phyloP scores from a whole-genome alignment of 53 echinoderm and acorn worm genomes.

The Holothuria scabra region DNA sequence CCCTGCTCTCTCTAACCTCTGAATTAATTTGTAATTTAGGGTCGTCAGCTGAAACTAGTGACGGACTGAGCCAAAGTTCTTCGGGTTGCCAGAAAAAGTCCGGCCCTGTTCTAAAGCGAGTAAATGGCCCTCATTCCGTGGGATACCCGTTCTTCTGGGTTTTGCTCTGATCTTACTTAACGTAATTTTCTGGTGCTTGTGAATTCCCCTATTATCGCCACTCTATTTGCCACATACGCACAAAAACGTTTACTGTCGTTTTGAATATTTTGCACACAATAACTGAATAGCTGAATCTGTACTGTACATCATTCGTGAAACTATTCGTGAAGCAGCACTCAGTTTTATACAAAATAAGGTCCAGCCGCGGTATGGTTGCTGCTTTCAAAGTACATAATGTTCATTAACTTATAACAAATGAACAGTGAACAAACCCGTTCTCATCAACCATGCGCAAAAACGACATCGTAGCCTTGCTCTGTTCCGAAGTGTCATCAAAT shows the following conservation, averaged over 20 bases:
- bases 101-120: neutral
- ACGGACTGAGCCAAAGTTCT: neutral
- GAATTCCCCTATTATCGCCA: conserved; percentile 1
- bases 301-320: neutral
- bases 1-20: neutral
- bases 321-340: neutral
- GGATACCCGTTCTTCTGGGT: neutral
- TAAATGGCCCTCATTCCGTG: neutral
- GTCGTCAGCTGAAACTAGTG: neutral
- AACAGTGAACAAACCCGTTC: conserved; percentile 28
- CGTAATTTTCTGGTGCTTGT: neutral
- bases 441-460: conserved; percentile 48
- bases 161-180: neutral
- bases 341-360: too few relatives aligned
- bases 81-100: neutral
- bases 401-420: conserved; percentile 58
- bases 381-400: conserved; percentile 57
- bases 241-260: neutral
- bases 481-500: conserved; percentile 68
- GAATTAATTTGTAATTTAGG: neutral
- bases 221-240: neutral
- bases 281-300: neutral
- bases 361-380: conserved; percentile 11
- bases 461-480: conserved; percentile 56
- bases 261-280: neutral